These are phyloP conservation scores for Alectoris magna DNA, from an alignment of 2,797 vertebrate genomes.

Conservation along the genomic window DNA sequence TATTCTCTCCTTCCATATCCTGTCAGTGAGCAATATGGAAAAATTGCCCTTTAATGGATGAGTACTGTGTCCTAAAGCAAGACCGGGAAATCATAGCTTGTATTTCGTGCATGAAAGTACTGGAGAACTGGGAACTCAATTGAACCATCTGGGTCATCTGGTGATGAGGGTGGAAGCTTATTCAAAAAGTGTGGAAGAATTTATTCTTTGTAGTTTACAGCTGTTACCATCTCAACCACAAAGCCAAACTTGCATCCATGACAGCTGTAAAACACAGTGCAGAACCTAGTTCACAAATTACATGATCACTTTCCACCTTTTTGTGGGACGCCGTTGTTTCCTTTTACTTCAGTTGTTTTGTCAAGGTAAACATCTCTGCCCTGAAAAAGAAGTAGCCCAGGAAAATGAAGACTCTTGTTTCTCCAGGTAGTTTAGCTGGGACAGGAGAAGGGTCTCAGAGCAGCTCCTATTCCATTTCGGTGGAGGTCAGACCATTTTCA, in stretches of 20 bases:
- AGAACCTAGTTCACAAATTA: background rate
- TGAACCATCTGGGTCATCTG: slow-evolving; percentile 27
- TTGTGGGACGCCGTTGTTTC: background rate
- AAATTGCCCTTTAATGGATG: slow-evolving; percentile 54
- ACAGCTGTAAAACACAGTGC: background rate
- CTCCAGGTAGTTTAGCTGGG: background rate
- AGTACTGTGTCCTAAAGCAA: slow-evolving; percentile 24
- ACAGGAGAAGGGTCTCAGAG: background rate
- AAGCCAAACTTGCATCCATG: slow-evolving; percentile 11
- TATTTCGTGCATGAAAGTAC: slow-evolving; percentile 63
- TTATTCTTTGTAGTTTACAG: slow-evolving; percentile 58
- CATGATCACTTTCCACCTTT: background rate
- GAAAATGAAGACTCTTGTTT: background rate
- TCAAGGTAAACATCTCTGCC: background rate
- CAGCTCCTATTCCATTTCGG: background rate
- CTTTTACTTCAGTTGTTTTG: background rate
- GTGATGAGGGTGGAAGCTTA: slow-evolving; percentile 10
- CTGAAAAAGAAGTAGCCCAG: background rate
- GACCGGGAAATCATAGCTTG: slow-evolving; percentile 48
- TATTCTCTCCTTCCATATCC: slow-evolving; percentile 53
- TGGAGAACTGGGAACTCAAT: slow-evolving; percentile 52
- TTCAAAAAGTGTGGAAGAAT: slow-evolving; percentile 35
- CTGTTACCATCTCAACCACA: slow-evolving; percentile 37
- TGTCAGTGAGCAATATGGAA: slow-evolving; percentile 67
- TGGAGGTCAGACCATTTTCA: background rate